Evolutionary conservation across 2,888 invertebrate genomes (phyloP).

Genomic region (Cremastinae sp.): DNA sequence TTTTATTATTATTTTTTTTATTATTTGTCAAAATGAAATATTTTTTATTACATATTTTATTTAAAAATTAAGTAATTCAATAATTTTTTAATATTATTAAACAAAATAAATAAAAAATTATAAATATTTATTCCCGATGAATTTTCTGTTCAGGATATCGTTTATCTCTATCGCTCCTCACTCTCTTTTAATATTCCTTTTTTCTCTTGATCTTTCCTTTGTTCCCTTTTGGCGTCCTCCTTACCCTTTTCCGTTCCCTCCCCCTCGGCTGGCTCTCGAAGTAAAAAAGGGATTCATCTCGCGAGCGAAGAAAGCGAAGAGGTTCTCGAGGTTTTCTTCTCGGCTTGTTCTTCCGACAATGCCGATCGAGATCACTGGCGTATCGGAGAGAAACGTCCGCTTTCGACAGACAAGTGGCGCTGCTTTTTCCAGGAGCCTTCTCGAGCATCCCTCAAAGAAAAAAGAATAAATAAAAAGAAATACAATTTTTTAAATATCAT

Average conservation of each 20-base stretch:
- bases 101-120: too few relatives aligned
- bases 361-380: conserved; percentile 57
- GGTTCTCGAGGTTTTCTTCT: conserved; percentile 59
- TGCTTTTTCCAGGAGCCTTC: conserved; percentile 14
- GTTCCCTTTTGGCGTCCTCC: conserved; percentile 18
- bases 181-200: too few relatives aligned
- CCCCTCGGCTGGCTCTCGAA: conserved; percentile 21
- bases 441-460: not conserved
- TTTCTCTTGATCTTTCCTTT: too few relatives aligned
- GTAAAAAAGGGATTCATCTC: conserved; percentile 49
- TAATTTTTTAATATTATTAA: too few relatives aligned
- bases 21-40: too few relatives aligned
- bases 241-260: not conserved
- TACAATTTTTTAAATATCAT: not conserved
- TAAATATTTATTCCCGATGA: too few relatives aligned
- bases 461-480: not conserved
- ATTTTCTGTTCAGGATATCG: too few relatives aligned
- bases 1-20: too few relatives aligned
- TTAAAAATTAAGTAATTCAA: too few relatives aligned
- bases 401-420: conserved; percentile 47
- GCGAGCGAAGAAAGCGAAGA: conserved; percentile 58
- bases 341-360: conserved; percentile 55
- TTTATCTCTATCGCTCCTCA: not conserved
- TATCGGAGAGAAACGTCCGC: conserved; percentile 31
- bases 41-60: too few relatives aligned